Evolutionary conservation across 64 coral and sea anemone species (phyloP).

Genomic region (Porites lutea): DNA sequence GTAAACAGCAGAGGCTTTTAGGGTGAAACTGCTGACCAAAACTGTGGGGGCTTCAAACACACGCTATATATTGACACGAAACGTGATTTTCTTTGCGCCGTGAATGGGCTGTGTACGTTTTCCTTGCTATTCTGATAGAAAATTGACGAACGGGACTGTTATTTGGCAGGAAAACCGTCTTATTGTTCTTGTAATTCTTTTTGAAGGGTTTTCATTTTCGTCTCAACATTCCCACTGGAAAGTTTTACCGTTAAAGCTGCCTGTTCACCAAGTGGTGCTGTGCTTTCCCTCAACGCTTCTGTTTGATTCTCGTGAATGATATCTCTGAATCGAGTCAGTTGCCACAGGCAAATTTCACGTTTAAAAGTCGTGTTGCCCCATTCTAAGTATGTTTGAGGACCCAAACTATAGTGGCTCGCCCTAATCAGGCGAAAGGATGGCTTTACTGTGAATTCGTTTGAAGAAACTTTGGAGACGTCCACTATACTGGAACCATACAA

Average conservation of each 20-base stretch:
- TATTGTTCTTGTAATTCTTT: background rate
- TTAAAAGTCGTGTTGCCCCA: too few relatives aligned
- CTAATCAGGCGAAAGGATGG: too few relatives aligned
- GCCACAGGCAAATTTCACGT: too few relatives aligned
- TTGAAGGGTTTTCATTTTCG: too few relatives aligned
- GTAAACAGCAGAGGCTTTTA: background rate
- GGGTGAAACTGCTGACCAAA: background rate
- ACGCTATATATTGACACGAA: background rate
- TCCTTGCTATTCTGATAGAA: background rate
- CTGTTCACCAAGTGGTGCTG: background rate
- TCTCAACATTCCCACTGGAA: too few relatives aligned
- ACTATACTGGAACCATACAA: too few relatives aligned
- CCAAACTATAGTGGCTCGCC: too few relatives aligned
- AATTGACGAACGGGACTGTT: background rate
- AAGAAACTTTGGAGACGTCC: too few relatives aligned
- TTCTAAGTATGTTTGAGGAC: too few relatives aligned
- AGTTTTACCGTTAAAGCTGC: background rate
- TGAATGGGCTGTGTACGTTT: constrained; percentile 1
- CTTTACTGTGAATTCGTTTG: too few relatives aligned
- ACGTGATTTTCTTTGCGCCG: background rate
- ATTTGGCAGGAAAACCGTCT: background rate
- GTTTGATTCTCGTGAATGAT: too few relatives aligned
- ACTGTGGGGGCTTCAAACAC: background rate
- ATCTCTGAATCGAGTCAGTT: too few relatives aligned
- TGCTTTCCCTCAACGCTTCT: background rate